phyloP scores from a whole-genome alignment of 2,888 invertebrate species.

The Cheilosia vulpina region DNA sequence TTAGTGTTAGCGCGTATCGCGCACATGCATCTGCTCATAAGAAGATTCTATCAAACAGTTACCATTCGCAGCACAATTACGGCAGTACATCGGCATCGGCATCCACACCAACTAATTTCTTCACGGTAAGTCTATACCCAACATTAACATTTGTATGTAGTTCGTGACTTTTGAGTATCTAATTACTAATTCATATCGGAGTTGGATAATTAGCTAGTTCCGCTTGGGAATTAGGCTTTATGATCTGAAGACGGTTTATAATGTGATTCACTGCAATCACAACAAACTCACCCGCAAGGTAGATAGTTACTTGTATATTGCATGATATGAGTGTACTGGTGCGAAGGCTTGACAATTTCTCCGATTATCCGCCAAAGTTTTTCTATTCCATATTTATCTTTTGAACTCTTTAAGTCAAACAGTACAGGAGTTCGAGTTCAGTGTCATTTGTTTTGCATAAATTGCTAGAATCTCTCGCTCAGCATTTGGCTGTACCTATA shows the following conservation, averaged over 20 bases:
- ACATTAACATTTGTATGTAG: neutral
- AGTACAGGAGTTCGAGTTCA: conserved; percentile 45
- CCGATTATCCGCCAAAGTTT: conserved; percentile 7
- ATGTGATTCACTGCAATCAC: conserved; percentile 16
- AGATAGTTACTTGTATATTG: neutral
- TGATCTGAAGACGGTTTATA: conserved; percentile 41
- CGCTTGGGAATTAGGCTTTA: conserved; percentile 47
- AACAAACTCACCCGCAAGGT: neutral
- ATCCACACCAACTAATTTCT: conserved; percentile 84
- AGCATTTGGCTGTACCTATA: too few species aligned
- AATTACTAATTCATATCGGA: conserved; percentile 50
- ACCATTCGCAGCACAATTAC: conserved; percentile 90
- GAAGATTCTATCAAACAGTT: conserved; percentile 92
- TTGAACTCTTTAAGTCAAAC: conserved; percentile 40
- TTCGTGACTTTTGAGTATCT: conserved; percentile 39
- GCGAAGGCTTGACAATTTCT: neutral
- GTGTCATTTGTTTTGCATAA: neutral
- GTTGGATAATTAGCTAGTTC: conserved; percentile 60
- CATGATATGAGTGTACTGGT: neutral
- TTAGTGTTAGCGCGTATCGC: conserved; percentile 94
- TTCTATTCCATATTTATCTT: conserved; percentile 48
- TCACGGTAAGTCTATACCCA: conserved; percentile 58
- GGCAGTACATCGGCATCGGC: conserved; percentile 89
- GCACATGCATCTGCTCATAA: conserved; percentile 95
- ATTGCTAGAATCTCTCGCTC: too few species aligned